These are phyloP conservation scores for Lymantria monacha DNA, from an alignment of 2,888 invertebrate genomes.

Conservation along the genomic window DNA sequence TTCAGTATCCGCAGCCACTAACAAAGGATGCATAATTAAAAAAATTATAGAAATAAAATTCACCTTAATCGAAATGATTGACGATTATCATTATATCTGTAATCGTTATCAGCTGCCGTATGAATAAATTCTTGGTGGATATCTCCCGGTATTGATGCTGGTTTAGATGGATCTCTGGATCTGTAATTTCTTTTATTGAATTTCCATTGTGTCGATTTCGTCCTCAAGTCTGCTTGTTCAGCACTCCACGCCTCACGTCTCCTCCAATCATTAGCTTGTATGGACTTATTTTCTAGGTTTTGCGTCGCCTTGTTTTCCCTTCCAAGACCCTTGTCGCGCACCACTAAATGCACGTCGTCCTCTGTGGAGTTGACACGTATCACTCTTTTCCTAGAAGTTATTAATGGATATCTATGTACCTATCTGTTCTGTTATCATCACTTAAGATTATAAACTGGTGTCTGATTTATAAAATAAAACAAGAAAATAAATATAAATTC, in stretches of 20 bases:
- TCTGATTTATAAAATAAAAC: conserved; percentile 5
- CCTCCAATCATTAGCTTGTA: conserved; percentile 90
- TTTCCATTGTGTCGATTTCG: conserved; percentile 87
- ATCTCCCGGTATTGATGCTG: conserved; percentile 70
- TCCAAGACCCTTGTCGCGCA: conserved; percentile 86
- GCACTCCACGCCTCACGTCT: conserved; percentile 94
- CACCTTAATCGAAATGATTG: conserved; percentile 72
- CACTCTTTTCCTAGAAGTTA: conserved; percentile 87
- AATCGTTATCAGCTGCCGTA: conserved; percentile 72
- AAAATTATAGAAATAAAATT: not conserved
- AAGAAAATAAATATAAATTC: conserved; percentile 7
- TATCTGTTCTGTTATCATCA: conserved; percentile 55
- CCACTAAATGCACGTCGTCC: conserved; percentile 88
- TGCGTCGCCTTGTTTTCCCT: conserved; percentile 90
- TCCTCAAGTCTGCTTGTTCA: conserved; percentile 85
- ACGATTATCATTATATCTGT: conserved; percentile 68
- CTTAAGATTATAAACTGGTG: conserved; percentile 22
- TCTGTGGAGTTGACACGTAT: conserved; percentile 88
- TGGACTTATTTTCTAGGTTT: conserved; percentile 87
- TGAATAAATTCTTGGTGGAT: conserved; percentile 75
- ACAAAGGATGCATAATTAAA: too few species aligned
- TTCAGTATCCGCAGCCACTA: too few species aligned
- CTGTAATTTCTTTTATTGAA: conserved; percentile 85
- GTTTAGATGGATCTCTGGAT: conserved; percentile 76
- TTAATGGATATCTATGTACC: conserved; percentile 81